These are phyloP conservation scores for Catocala sponsa DNA, from an alignment of 2,888 invertebrate genomes.

Conservation along the genomic window DNA sequence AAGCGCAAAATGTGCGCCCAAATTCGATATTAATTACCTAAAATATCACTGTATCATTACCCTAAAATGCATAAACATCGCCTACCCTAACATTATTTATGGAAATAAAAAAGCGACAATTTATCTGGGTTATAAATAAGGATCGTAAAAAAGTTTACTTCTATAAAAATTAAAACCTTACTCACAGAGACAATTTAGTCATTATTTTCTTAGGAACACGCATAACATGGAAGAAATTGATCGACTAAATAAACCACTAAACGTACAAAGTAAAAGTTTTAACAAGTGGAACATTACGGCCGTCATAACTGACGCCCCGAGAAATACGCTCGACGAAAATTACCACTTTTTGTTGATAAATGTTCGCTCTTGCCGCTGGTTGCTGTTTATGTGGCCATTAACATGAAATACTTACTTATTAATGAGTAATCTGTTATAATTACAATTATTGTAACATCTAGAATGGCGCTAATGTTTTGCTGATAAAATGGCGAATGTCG, in stretches of 20 bases:
- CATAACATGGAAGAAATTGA: constrained; percentile 52
- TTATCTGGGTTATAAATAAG: constrained; percentile 16
- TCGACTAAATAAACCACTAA: constrained; percentile 60
- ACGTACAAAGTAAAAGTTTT: constrained; percentile 64
- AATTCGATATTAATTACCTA: constrained; percentile 27
- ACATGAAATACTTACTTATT: constrained; percentile 83
- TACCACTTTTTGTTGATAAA: constrained; percentile 86
- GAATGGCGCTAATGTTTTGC: constrained; percentile 47
- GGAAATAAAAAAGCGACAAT: constrained; percentile 31
- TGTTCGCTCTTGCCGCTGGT: constrained; percentile 68
- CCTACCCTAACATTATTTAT: constrained; percentile 40
- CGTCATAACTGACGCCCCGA: constrained; percentile 71
- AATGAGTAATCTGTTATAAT: constrained; percentile 83
- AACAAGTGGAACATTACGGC: constrained; percentile 67
- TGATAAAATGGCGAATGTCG: constrained; percentile 50
- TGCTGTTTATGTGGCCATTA: constrained; percentile 86
- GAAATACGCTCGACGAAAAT: constrained; percentile 78
- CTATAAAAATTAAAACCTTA: constrained; percentile 15
- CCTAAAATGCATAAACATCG: constrained; percentile 35
- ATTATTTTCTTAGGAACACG: constrained; percentile 13
- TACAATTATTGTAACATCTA: constrained; percentile 73
- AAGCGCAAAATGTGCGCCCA: background rate
- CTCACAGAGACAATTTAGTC: constrained; percentile 22
- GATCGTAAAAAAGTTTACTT: constrained; percentile 11
- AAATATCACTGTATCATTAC: constrained; percentile 27